A percentile compares a stretch with the other conserved stretches of the same genome.
Conservation (phyloP, 2,113 vertebrate species). For the Hystrix brachyura region DNA sequence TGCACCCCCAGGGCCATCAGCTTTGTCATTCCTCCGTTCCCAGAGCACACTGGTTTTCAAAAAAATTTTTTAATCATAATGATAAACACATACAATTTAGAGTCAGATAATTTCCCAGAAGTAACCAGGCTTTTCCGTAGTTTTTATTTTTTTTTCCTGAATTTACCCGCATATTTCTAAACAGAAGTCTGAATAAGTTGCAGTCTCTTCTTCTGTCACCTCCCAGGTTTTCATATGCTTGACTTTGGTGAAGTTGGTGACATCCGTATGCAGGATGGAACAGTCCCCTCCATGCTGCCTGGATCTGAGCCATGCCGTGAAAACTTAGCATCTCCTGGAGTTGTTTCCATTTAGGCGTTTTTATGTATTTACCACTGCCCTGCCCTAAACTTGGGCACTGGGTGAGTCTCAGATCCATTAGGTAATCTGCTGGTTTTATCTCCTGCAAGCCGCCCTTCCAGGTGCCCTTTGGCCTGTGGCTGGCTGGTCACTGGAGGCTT, state of each 20-base stretch:
- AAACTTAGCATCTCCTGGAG: neutral
- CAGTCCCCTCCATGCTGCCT: neutral
- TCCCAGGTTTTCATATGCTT: neutral
- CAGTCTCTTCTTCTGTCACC: too few species aligned
- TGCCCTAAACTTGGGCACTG: neutral
- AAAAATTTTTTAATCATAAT: neutral
- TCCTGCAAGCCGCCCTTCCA: neutral
- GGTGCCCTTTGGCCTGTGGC: neutral
- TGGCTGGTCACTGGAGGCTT: neutral
- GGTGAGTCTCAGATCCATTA: neutral
- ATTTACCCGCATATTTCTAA: neutral
- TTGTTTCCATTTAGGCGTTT: neutral
- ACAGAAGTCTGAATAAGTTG: neutral
- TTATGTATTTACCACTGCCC: neutral
- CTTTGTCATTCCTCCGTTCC: neutral
- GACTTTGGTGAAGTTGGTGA: too few species aligned
- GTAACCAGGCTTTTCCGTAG: neutral
- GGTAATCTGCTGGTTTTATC: neutral
- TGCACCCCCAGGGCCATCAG: neutral
- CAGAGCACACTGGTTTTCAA: neutral
- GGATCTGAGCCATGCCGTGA: rapidly evolving
- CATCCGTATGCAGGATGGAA: rapidly evolving
- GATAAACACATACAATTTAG: neutral
- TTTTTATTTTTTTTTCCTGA: neutral
- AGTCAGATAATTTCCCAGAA: neutral